Evolutionary conservation across 1,140 invertebrate genomes (phyloP), one percentile per base, ranked within the genome.

Genomic region (Scaptomyza hsui): DNA sequence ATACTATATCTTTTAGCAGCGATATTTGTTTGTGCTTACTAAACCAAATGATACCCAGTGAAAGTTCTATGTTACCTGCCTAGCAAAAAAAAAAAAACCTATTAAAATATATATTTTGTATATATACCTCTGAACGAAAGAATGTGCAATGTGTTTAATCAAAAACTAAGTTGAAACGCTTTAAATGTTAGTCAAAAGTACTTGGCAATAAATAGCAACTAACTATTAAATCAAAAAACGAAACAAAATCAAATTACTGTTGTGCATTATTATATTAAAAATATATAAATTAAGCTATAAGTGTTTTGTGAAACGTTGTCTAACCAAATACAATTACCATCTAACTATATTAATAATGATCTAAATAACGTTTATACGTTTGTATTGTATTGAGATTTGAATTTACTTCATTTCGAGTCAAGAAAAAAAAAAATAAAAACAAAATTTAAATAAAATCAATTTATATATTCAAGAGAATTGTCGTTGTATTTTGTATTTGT

Each of bases 291-390:
- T 74, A 75, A 57, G 29, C 75, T 81, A 32, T 85, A 85, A 85
- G 80, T 85, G 81, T 86, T 86, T 85, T 85, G 81, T 85, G 81
- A 81, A 76, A 75, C 55, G 79, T 83, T 79, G 75, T 85, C 80
- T 85, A 85, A 85, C 77, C 81, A 81, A 85, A 85, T 80, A 78
- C 68, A 81, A 72, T 82, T 72, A 68, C 55, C 55, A 72, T 42
- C 49, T 72, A 72, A 81, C 61, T 76, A 68, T 63, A 67, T 64
- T 75, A 79, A 21, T 72, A 63, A 65, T 47, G 29, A 59, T 29
- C 26, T 82, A 70, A 82, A 82, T 76, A 62, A 21, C 65, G 73
- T 83, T 86, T 85, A 73, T 77, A 85, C 77, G 77, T 85, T 85
- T 86, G 81, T 85, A 85, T 79, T 80, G 59, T 75, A 75, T 57